phyloP scores from a whole-genome alignment of 2,113 vertebrate genomes.

The Stictonetta naevosa region DNA sequence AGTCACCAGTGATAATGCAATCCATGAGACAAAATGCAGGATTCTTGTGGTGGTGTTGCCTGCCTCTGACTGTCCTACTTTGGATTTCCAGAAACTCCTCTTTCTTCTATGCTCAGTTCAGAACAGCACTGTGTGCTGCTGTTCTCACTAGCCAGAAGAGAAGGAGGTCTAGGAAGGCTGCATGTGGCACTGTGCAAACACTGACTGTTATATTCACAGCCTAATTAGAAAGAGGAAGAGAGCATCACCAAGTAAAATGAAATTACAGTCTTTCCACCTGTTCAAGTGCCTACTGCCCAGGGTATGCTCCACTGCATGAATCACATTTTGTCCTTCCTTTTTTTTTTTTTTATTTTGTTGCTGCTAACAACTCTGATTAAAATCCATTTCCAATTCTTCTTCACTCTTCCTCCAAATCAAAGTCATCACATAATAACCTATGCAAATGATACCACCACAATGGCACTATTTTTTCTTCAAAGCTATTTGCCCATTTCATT shows the following conservation, averaged over 20 bases:
- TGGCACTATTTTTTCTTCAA: slow-evolving; percentile 26
- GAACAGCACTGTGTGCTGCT: fast-evolving
- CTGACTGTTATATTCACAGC: fast-evolving
- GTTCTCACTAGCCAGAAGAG: background rate
- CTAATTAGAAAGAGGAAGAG: background rate
- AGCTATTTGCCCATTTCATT: slow-evolving; percentile 48
- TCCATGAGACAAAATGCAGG: background rate
- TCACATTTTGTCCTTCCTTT: background rate
- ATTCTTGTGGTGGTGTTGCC: background rate
- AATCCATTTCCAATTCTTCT: slow-evolving; percentile 33
- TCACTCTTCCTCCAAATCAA: slow-evolving; percentile 22
- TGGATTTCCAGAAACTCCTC: background rate
- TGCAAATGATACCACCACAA: slow-evolving; percentile 16
- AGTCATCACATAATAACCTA: slow-evolving; percentile 41
- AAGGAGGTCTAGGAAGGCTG: background rate
- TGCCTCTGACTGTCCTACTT: background rate
- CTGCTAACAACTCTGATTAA: background rate
- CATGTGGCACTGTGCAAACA: background rate
- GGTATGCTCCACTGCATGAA: background rate
- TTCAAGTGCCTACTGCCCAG: background rate
- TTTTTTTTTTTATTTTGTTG: background rate
- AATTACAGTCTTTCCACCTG: background rate
- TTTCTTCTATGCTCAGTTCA: background rate
- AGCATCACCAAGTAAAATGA: background rate
- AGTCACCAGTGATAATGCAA: background rate